phyloP scores from a whole-genome alignment of 2,888 invertebrate species.

The Microplitis manilae region DNA sequence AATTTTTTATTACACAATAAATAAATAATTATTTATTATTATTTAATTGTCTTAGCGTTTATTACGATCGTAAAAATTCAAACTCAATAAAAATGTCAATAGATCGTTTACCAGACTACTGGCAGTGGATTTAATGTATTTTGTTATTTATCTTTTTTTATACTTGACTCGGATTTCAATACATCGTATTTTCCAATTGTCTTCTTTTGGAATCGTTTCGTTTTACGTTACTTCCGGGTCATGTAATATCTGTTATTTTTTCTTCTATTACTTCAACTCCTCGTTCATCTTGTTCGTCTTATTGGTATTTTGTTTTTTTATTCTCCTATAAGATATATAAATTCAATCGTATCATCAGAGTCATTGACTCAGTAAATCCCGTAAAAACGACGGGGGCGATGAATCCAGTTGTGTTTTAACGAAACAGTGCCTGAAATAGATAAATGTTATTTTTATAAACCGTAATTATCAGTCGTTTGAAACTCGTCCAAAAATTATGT shows the following conservation, averaged over 20 bases:
- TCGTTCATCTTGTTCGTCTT: neutral
- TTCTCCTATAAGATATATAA: neutral
- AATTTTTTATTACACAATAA: neutral
- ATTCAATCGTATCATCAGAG: conserved; percentile 11
- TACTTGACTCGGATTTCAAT: conserved; percentile 12
- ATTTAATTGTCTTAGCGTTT: neutral
- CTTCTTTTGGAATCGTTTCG: conserved; percentile 15
- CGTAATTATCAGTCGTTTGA: conserved; percentile 11
- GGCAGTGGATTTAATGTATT: neutral
- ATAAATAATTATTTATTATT: neutral
- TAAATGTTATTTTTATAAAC: conserved; percentile 14
- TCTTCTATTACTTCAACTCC: neutral
- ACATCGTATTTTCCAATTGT: neutral
- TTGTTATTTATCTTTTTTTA: conserved; percentile 18
- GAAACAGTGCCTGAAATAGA: conserved; percentile 24
- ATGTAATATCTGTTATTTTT: neutral
- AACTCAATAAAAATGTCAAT: neutral
- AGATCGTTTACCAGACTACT: neutral
- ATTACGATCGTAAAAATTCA: neutral
- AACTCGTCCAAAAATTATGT: neutral
- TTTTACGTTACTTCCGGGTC: conserved; percentile 12
- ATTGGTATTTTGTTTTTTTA: neutral
- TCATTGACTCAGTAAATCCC: conserved; percentile 20
- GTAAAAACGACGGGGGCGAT: conserved; percentile 7
- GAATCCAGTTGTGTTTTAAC: conserved; percentile 17